phyloP scores from a whole-genome alignment of 1,140 invertebrate species.

The Acyrthosiphon pisum region DNA sequence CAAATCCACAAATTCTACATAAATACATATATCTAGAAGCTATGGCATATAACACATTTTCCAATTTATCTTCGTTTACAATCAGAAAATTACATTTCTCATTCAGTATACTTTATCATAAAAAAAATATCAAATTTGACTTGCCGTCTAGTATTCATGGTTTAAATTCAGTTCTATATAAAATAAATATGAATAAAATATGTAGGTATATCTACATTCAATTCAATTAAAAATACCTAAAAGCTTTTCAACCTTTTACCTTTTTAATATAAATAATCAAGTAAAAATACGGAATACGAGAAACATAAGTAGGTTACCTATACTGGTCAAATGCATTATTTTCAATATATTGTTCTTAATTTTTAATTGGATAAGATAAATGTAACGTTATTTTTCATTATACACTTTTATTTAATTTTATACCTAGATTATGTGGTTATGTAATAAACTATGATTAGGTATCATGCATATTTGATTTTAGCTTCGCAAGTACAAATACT shows the following conservation, averaged over 20 bases:
- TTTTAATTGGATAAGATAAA: no score
- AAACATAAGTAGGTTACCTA: no score
- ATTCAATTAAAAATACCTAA: neutral
- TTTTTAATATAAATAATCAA: neutral
- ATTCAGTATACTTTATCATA: neutral
- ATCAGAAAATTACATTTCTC: neutral
- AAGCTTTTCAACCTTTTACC: neutral
- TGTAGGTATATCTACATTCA: neutral
- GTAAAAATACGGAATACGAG: neutral
- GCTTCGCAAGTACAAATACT: no score
- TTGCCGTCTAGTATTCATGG: neutral
- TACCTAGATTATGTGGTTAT: no score
- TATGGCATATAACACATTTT: neutral
- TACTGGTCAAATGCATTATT: neutral
- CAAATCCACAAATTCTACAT: neutral
- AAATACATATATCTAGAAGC: neutral
- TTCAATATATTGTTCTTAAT: neutral
- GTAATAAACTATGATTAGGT: no score
- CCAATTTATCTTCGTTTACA: neutral
- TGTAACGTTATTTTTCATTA: no score
- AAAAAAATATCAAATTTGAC: neutral
- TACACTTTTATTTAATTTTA: no score
- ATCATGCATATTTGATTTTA: no score
- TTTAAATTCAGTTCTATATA: neutral
- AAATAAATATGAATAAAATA: neutral